phyloP scores from a whole-genome alignment of 2,888 invertebrate species.

The Entomobrya multifasciata region DNA sequence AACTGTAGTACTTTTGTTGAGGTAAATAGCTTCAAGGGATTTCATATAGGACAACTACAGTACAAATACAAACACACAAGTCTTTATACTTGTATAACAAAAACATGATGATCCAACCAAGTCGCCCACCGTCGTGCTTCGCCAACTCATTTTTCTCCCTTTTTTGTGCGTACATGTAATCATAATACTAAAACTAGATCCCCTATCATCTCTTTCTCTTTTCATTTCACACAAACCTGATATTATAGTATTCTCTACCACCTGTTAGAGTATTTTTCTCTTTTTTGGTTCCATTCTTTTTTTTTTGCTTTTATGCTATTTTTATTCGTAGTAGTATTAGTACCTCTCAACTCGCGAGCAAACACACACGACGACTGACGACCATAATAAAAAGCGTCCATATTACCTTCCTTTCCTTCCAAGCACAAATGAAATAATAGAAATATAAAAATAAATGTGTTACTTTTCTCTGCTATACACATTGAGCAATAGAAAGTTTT shows the following conservation, averaged over 20 bases:
- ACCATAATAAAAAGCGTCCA: too few relatives aligned
- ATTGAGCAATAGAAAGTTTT: too few relatives aligned
- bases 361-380: too few relatives aligned
- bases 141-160: not conserved
- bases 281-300: not conserved
- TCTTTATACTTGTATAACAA: not conserved
- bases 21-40: slow-evolving; percentile 35
- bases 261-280: slow-evolving; percentile 59
- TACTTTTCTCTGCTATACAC: too few relatives aligned
- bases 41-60: not conserved
- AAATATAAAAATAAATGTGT: too few relatives aligned
- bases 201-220: slow-evolving; percentile 3
- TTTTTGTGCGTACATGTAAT: slow-evolving; percentile 1
- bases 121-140: not conserved
- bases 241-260: slow-evolving; percentile 29
- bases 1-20: not conserved
- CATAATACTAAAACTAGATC: not conserved
- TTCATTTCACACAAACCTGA: not conserved
- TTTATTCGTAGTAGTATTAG: too few relatives aligned
- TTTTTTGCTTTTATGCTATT: too few relatives aligned
- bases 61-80: slow-evolving; percentile 1
- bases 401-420: not conserved
- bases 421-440: not conserved
- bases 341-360: too few relatives aligned
- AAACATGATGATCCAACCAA: not conserved